Percentiles rank a stretch among this genome's conserved stretches.
Conservation (phyloP, 2,113 vertebrate species). For the Cinclus cinclus region DNA sequence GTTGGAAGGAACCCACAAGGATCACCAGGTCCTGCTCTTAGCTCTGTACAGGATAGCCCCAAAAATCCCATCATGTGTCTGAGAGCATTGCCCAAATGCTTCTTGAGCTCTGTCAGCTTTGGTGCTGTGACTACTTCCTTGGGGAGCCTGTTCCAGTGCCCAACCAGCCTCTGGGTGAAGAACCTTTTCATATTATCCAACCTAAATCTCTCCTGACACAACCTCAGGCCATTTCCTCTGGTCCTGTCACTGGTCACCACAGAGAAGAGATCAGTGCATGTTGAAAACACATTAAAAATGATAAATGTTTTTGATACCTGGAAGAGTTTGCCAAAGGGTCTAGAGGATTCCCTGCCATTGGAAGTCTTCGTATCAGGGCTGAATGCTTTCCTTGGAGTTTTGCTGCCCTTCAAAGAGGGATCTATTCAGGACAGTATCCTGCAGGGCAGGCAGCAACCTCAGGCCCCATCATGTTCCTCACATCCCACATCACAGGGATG, state of each 20-base stretch:
- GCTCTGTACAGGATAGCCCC: neutral
- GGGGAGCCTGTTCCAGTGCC: neutral
- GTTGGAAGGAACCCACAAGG: neutral
- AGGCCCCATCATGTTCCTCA: rapidly evolving
- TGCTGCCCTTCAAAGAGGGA: neutral
- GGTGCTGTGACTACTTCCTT: neutral
- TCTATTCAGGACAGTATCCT: neutral
- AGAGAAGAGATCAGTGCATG: neutral
- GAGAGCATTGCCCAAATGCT: rapidly evolving
- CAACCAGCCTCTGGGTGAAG: neutral
- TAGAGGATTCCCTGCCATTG: neutral
- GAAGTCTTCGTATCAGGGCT: neutral
- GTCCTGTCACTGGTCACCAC: neutral
- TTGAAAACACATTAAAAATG: neutral
- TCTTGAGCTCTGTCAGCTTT: neutral
- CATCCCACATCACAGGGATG: neutral
- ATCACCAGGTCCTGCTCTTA: neutral
- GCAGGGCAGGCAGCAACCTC: neutral
- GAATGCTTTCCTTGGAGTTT: neutral
- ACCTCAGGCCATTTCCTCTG: neutral
- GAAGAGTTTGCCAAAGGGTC: neutral
- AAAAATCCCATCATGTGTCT: neutral
- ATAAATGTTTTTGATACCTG: neutral
- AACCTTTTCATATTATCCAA: neutral
- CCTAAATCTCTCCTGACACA: neutral